Percentiles rank a stretch among this genome's conserved stretches.
Evolutionary conservation across 2,797 vertebrate species (phyloP).

Genomic region (Rhynchotus rufescens): DNA sequence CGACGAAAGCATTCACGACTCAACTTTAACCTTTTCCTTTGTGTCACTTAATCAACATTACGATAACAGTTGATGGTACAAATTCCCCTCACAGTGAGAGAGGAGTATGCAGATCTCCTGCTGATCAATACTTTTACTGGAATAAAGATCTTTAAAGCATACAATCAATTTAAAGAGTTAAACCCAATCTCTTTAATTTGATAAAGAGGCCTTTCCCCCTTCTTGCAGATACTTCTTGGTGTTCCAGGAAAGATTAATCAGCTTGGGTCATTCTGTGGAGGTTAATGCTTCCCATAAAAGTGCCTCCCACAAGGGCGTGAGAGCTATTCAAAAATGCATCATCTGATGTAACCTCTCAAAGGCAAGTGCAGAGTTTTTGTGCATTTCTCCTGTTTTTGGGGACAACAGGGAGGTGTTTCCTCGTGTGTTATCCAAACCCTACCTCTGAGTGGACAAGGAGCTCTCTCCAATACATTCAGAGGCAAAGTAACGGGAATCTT

Average conservation of each 20-base stretch:
- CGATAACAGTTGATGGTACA: constrained; percentile 15
- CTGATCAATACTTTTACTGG: constrained; percentile 65
- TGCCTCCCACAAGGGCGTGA: neutral
- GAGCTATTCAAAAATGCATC: neutral
- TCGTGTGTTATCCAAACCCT: neutral
- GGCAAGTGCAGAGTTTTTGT: neutral
- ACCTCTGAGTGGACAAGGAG: neutral
- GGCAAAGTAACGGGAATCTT: neutral
- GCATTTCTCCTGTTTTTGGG: neutral
- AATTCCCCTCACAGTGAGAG: neutral
- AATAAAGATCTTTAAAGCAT: constrained; percentile 55
- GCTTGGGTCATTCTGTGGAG: neutral
- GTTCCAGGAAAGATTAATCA: constrained; percentile 44
- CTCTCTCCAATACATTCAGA: neutral
- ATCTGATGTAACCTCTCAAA: neutral
- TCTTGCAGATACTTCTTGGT: neutral
- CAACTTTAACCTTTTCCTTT: constrained; percentile 5
- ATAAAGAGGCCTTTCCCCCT: neutral
- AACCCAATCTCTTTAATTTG: constrained; percentile 57
- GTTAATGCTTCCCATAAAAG: neutral
- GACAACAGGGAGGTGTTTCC: neutral
- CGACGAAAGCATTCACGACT: neutral
- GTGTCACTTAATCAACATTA: neutral
- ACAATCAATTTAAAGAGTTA: constrained; percentile 60
- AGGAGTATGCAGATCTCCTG: constrained; percentile 27